Evolutionary conservation across 2,888 invertebrate genomes (phyloP).

Genomic region (Arenicola marina): DNA sequence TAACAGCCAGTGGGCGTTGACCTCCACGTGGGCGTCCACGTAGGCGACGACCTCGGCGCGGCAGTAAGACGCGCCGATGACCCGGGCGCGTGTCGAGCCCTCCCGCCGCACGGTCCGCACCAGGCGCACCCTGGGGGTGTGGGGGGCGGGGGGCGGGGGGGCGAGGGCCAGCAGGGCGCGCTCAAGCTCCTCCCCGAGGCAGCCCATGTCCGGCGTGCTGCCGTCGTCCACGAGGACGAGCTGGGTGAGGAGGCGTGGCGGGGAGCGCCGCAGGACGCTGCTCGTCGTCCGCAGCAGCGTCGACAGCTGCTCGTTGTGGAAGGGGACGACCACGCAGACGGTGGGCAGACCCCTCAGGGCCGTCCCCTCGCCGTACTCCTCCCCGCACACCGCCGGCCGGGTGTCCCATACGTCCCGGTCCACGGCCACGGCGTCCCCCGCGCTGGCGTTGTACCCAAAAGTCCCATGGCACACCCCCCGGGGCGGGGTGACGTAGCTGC

Average conservation of each 20-base stretch:
- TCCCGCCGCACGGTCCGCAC: constrained; percentile 8
- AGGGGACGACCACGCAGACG: constrained; percentile 16
- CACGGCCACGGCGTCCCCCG: constrained; percentile 1
- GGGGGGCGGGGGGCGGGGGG: no score
- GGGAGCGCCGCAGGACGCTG: constrained; percentile 6
- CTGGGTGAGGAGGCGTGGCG: constrained; percentile 6
- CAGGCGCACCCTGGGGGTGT: constrained; percentile 5
- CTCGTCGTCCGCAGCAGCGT: constrained; percentile 13
- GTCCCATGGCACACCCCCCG: constrained; percentile 8
- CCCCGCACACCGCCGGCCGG: constrained; percentile 1
- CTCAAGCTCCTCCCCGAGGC: constrained; percentile 6
- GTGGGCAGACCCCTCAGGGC: constrained; percentile 4
- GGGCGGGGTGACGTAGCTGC: no score
- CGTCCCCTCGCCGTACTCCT: neutral
- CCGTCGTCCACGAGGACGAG: constrained; percentile 20
- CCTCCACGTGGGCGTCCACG: constrained; percentile 12
- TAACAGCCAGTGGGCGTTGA: constrained; percentile 7
- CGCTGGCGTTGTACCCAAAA: constrained; percentile 13
- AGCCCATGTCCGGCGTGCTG: constrained; percentile 7
- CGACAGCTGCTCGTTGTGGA: constrained; percentile 22
- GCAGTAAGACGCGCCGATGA: constrained; percentile 13
- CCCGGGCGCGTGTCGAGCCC: constrained; percentile 11
- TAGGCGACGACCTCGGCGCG: constrained; percentile 7
- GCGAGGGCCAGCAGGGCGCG: neutral
- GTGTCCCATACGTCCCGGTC: constrained; percentile 13